A percentile compares a stretch with the other conserved stretches of the same genome.
These are phyloP conservation scores for Peromyscus melanophrys DNA, from an alignment of 2,797 vertebrate genomes.

Conservation along the genomic window DNA sequence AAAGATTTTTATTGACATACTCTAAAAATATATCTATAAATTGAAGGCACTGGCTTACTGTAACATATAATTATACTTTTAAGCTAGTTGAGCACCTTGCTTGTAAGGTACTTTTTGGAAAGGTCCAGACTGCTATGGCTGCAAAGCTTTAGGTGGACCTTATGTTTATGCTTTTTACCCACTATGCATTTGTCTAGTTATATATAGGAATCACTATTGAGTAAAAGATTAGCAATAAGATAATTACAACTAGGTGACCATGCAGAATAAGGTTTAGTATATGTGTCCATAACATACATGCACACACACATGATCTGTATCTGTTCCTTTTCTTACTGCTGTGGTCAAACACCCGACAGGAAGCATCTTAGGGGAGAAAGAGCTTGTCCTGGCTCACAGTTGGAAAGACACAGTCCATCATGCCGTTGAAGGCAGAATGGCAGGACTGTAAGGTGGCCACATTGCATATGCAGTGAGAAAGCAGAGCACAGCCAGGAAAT, in stretches of 20 bases:
- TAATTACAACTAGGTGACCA: background rate
- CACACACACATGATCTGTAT: background rate
- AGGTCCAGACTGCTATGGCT: background rate
- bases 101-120: slow-evolving; percentile 31
- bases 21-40: slow-evolving; percentile 55
- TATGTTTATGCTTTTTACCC: slow-evolving; percentile 40
- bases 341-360: background rate
- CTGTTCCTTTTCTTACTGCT: background rate
- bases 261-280: background rate
- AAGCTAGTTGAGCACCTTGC: slow-evolving; percentile 12
- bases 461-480: background rate
- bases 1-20: background rate
- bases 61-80: slow-evolving; percentile 1
- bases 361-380: background rate
- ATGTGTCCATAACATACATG: background rate
- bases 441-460: background rate
- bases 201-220: background rate
- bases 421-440: background rate
- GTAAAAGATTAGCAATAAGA: slow-evolving; percentile 39
- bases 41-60: slow-evolving; percentile 30
- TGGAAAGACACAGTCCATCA: background rate
- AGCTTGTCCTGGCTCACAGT: background rate
- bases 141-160: slow-evolving; percentile 27
- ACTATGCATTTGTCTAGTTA: slow-evolving; percentile 11
- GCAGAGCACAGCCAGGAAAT: background rate